Evolutionary conservation across 1,140 invertebrate genomes (phyloP).

Genomic region (Pseudachorutes palmiensis): DNA sequence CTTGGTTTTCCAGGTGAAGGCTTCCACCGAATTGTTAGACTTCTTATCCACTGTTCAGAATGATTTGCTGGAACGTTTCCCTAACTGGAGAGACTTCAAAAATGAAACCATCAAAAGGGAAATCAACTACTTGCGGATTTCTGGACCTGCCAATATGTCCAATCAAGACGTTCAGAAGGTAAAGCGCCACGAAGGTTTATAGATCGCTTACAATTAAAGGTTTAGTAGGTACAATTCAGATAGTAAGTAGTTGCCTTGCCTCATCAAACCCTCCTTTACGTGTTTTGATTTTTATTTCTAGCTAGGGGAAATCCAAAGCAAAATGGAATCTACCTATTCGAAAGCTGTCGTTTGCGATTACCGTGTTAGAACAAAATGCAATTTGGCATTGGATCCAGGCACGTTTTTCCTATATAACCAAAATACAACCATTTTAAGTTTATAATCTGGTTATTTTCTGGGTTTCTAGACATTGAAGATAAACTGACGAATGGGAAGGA

Average conservation of each 20-base stretch:
- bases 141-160: conserved; percentile 23
- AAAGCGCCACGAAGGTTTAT: too few species aligned
- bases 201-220: too few species aligned
- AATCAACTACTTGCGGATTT: conserved; percentile 19
- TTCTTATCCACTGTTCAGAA: conserved; percentile 15
- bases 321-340: conserved; percentile 70
- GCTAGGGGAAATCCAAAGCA: conserved; percentile 7
- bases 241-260: too few species aligned
- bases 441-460: not conserved
- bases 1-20: not conserved
- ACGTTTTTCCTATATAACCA: conserved; percentile 31
- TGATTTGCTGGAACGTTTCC: conserved; percentile 18
- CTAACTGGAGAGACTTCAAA: conserved; percentile 19
- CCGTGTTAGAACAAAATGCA: conserved; percentile 70
- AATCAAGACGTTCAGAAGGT: conserved; percentile 19
- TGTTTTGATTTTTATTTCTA: too few species aligned
- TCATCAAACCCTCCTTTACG: too few species aligned
- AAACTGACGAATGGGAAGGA: conserved; percentile 63
- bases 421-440: not conserved
- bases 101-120: conserved; percentile 9
- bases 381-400: conserved; percentile 72
- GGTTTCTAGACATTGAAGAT: conserved; percentile 38
- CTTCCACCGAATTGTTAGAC: conserved; percentile 1
- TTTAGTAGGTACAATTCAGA: too few species aligned
- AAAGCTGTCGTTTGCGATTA: conserved; percentile 74